These are phyloP conservation scores for Bolinopsis microptera DNA, from an alignment of 37 sponge, comb jelly and placozoan species.

Conservation along the genomic window DNA sequence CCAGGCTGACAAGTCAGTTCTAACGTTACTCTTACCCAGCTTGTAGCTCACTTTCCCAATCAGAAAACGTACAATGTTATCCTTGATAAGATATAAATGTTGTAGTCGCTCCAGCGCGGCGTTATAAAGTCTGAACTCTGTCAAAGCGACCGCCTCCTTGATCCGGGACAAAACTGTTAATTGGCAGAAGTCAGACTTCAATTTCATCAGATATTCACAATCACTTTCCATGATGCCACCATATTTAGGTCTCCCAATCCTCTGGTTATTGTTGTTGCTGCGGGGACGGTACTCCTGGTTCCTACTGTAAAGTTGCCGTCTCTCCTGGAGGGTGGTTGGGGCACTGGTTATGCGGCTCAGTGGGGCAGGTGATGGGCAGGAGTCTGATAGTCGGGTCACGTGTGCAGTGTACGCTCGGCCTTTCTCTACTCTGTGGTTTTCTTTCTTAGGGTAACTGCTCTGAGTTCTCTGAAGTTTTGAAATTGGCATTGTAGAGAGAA, in stretches of 20 bases:
- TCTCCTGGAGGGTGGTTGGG: background rate
- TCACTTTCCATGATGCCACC: background rate
- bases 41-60: constrained; percentile 44
- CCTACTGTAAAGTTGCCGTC: background rate
- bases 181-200: too few relatives aligned
- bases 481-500: too few relatives aligned
- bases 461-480: too few relatives aligned
- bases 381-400: background rate
- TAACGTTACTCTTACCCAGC: constrained; percentile 8
- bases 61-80: background rate
- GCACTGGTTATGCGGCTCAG: background rate
- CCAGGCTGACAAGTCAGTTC: constrained; percentile 4
- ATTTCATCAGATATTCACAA: too few relatives aligned
- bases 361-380: background rate
- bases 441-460: too few relatives aligned
- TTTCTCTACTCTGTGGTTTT: too few relatives aligned
- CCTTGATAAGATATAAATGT: background rate
- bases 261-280: background rate
- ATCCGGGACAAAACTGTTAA: background rate
- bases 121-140: constrained; percentile 37
- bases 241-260: background rate
- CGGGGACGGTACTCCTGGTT: background rate
- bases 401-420: too few relatives aligned
- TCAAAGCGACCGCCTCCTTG: background rate
- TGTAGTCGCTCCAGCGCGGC: background rate